phyloP scores from a whole-genome alignment of 92 coral and sea anemone species.

The Chrysogorgia sp. region DNA sequence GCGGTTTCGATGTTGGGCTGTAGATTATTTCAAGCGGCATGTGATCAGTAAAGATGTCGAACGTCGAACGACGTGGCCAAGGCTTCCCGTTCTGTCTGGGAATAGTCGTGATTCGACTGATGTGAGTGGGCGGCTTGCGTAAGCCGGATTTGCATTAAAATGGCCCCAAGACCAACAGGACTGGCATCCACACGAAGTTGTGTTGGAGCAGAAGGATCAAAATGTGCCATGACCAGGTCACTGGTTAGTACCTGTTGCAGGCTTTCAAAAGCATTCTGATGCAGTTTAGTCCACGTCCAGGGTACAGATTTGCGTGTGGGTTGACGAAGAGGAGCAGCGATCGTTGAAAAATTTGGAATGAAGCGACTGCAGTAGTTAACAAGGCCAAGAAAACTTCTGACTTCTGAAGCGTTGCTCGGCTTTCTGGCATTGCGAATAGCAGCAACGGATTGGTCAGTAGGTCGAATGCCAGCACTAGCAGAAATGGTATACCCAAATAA shows the following conservation, averaged over 20 bases:
- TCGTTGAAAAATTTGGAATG: background rate
- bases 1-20: background rate
- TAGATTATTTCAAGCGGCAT: constrained; percentile 19
- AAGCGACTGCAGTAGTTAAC: background rate
- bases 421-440: background rate
- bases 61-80: too few relatives aligned
- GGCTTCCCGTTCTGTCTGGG: background rate
- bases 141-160: background rate
- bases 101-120: background rate
- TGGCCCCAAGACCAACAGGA: constrained; percentile 10
- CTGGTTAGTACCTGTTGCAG: background rate
- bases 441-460: background rate
- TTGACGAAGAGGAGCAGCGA: background rate
- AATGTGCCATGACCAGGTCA: background rate
- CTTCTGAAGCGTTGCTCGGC: background rate
- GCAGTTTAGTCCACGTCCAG: background rate
- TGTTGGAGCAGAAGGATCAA: background rate
- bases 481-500: background rate
- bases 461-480: background rate
- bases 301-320: background rate
- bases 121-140: background rate
- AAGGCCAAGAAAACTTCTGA: background rate
- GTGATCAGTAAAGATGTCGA: background rate
- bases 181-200: constrained; percentile 9
- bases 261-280: background rate